Evolutionary conservation across 2,797 vertebrate genomes (phyloP), one percentile per base, ranked within the genome.

Genomic region (Platalea minor): DNA sequence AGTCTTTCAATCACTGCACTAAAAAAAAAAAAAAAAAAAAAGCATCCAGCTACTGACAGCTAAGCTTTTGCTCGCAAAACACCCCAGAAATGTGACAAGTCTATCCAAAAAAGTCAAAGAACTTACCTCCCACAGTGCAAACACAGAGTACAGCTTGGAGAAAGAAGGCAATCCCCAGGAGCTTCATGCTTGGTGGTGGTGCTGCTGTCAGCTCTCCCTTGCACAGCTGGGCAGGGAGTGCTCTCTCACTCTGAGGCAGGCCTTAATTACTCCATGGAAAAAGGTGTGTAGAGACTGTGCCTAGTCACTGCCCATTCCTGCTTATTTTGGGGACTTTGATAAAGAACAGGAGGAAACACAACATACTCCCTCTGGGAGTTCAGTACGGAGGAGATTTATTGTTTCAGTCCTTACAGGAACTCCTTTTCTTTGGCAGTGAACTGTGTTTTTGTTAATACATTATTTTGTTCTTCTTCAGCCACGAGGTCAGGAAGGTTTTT

Each of bases 291-390:
- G 74, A 88, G 93, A 50, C 95, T 56, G 63, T 96, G 97, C 96
- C 95, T 82, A 91, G 97, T 93, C 97, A 41, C 97, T 93, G 83
- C 97, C 94, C 97, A 97, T 97, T 96, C 97, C 96, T 98, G 98
- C 98, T 99, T 98, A 98, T 99, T 99, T 98, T 98, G 98, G 98
- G 97, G 98, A 98, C 98, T 98, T 97, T 98, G 98, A 98, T 98
- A 99, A 98, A 98, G 98, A 98, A 98, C 97, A 85, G 97, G 97
- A 99, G 99, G 99, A 99, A 99, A 98, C 97, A 96, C 97, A 97
- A 96, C 97, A 97, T 95, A 97, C 97, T 99, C 99, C 98, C 98
- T 98, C 94, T 97, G 98, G 98, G 99, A 98, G 98, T 98, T 98
- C 98, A 98, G 97, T 89, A 90, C 93, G 94, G 97, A 97, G 97